Conservation (phyloP, 2,797 vertebrate genomes). For the Mus caroli region DNA sequence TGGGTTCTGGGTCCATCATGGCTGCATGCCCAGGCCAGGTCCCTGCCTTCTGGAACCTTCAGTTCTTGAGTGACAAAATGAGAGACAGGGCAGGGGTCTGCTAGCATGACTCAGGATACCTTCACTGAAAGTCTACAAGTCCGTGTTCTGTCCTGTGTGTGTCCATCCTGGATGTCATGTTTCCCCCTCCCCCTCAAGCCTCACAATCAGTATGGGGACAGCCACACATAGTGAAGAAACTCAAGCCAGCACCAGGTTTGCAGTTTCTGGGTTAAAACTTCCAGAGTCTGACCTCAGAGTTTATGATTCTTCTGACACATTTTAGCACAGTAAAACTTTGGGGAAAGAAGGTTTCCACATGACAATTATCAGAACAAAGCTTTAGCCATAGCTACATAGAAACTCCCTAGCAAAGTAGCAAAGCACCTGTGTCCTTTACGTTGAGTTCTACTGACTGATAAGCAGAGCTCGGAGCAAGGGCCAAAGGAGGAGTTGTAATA, state of each 20-base stretch:
- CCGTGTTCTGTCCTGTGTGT: neutral
- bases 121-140: neutral
- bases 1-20: neutral
- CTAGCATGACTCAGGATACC: rapidly evolving
- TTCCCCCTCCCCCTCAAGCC: neutral
- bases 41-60: neutral
- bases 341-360: too few species aligned
- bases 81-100: neutral
- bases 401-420: neutral
- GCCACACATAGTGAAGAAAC: neutral
- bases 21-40: neutral
- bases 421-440: neutral
- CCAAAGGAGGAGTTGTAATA: neutral
- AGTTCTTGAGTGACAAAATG: neutral
- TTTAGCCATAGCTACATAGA: neutral
- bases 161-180: neutral
- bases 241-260: neutral
- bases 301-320: neutral
- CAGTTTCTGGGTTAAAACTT: neutral
- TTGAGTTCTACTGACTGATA: neutral
- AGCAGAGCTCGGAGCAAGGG: neutral
- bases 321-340: neutral
- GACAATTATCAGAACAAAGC: neutral
- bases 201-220: too few species aligned
- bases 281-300: neutral